phyloP scores from a whole-genome alignment of 2,113 vertebrate genomes.

The Sakesphorus luctuosus region DNA sequence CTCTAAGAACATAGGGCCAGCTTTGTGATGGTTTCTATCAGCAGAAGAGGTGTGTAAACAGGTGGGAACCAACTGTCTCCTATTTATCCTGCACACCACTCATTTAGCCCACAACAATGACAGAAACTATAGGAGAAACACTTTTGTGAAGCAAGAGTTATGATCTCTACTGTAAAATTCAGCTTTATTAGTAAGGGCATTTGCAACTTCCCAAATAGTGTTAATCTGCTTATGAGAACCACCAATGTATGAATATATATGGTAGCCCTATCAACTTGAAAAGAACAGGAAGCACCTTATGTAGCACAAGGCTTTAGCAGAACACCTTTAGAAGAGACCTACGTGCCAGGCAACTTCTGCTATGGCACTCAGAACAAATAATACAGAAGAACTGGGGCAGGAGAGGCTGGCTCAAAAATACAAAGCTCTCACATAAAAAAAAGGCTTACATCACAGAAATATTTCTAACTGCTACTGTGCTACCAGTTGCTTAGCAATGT shows the following conservation, averaged over 20 bases:
- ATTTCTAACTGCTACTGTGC: neutral
- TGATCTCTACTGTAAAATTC: neutral
- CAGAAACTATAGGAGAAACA: neutral
- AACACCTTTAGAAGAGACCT: neutral
- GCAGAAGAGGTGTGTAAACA: neutral
- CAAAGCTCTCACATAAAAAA: neutral
- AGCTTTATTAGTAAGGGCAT: neutral
- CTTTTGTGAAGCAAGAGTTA: neutral
- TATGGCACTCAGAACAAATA: fast-evolving
- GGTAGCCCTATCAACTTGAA: neutral
- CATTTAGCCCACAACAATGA: neutral
- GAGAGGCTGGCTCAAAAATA: neutral
- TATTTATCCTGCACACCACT: neutral
- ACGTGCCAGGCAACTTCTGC: neutral
- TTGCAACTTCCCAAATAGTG: neutral
- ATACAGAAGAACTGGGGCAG: neutral
- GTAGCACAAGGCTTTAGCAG: neutral
- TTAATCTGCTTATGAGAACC: neutral
- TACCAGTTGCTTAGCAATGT: neutral
- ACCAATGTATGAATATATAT: neutral
- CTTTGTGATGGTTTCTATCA: neutral
- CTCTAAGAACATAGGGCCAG: neutral
- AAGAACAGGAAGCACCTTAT: neutral
- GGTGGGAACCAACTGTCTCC: neutral
- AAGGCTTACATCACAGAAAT: neutral